Percentiles rank a stretch among this genome's conserved stretches.
These are phyloP conservation scores for Eolophus roseicapilla DNA, from an alignment of 2,113 vertebrate genomes.

Conservation along the genomic window DNA sequence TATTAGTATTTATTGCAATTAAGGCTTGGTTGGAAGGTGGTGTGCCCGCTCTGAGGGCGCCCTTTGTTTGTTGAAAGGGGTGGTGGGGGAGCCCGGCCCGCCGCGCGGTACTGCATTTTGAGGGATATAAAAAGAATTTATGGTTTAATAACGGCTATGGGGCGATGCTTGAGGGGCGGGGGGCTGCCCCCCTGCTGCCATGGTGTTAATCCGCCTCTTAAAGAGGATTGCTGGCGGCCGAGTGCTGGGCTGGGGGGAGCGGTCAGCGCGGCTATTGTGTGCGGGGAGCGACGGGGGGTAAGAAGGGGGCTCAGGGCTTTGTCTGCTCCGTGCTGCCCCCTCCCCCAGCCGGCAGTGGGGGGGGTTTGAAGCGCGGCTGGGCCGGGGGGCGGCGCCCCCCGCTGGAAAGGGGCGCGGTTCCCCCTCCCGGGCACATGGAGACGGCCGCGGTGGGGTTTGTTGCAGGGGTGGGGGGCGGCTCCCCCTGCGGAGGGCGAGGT, in stretches of 20 bases:
- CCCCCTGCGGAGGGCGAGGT: neutral
- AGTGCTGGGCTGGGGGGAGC: too few species aligned
- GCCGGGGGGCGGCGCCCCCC: too few species aligned
- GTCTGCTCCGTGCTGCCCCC: too few species aligned
- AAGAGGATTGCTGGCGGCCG: neutral
- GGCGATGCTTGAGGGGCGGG: neutral
- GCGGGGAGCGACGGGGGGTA: too few species aligned
- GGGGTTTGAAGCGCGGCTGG: too few species aligned
- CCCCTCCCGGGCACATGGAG: too few species aligned
- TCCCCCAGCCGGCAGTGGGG: too few species aligned
- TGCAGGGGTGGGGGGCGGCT: neutral
- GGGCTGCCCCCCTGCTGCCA: neutral
- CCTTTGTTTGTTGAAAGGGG: neutral
- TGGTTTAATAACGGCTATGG: neutral
- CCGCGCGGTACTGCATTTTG: neutral
- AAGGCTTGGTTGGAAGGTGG: neutral
- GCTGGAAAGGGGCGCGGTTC: too few species aligned
- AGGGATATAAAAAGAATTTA: neutral
- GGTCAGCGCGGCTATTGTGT: too few species aligned
- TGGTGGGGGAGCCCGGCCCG: neutral
- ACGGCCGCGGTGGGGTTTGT: neutral
- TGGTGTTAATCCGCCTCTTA: neutral
- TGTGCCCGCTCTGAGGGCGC: neutral
- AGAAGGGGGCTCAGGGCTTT: too few species aligned
- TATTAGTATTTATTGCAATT: fast-evolving